A percentile compares a stretch with the other conserved stretches of the same genome.
Evolutionary conservation across 2,888 invertebrate genomes (phyloP).

Genomic region (Trissoscelio sp.): DNA sequence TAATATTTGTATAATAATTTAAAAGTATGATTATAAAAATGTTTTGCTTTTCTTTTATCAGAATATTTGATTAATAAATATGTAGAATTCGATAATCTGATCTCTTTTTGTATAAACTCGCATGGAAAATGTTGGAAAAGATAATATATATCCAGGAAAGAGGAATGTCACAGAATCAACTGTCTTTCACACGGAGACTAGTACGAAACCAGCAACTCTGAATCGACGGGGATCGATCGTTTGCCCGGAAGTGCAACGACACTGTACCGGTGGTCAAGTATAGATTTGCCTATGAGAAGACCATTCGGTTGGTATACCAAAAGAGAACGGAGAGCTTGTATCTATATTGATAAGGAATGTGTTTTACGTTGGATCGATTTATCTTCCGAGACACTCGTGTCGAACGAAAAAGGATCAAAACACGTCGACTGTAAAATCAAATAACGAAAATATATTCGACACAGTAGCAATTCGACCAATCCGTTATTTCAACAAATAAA

Average conservation of each 20-base stretch:
- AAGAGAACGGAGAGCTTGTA: background rate
- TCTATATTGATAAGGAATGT: slow-evolving; percentile 31
- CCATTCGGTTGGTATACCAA: background rate
- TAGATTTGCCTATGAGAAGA: slow-evolving; percentile 29
- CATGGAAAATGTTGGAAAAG: background rate
- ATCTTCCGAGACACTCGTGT: slow-evolving; percentile 10
- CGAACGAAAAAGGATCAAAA: slow-evolving; percentile 4
- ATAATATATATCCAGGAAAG: slow-evolving; percentile 8
- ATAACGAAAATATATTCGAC: background rate
- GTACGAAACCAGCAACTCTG: slow-evolving; percentile 17
- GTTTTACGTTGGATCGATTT: slow-evolving; percentile 24
- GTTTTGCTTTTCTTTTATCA: too few relatives aligned
- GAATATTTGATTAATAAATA: background rate
- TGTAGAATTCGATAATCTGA: background rate
- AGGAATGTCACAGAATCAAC: slow-evolving; percentile 11
- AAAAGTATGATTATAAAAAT: too few relatives aligned
- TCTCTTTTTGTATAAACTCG: background rate
- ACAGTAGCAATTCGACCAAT: background rate
- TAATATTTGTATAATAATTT: too few relatives aligned
- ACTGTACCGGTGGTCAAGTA: slow-evolving; percentile 29
- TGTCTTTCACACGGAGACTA: slow-evolving; percentile 1
- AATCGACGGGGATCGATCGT: slow-evolving; percentile 27
- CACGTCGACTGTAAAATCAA: background rate
- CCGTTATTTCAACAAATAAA: background rate
- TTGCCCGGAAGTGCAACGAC: slow-evolving; percentile 11